Evolutionary conservation across 2,888 invertebrate genomes (phyloP).

Genomic region (Lepas anatifera): DNA sequence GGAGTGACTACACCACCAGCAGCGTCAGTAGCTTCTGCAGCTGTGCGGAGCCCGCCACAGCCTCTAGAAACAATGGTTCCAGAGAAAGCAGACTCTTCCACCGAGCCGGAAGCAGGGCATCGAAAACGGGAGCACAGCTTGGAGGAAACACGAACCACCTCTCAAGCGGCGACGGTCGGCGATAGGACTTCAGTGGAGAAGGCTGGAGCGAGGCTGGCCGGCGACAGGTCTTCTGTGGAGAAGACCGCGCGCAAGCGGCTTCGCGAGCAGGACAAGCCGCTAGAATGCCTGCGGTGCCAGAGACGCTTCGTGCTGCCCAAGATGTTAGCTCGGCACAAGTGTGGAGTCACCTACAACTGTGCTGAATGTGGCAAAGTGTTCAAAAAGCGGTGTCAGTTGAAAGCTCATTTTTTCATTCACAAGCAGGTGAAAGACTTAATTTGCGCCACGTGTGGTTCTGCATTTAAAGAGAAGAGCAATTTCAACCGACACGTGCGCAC

Average conservation of each 20-base stretch:
- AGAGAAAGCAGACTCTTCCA: no score
- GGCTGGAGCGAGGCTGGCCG: no score
- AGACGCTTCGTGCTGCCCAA: not conserved
- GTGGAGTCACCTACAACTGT: not conserved
- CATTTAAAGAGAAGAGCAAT: slow-evolving; percentile 8
- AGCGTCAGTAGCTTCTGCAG: no score
- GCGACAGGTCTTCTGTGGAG: not conserved
- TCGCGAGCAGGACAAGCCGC: not conserved
- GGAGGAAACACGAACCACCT: no score
- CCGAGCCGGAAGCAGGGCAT: no score
- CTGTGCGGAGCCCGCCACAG: no score
- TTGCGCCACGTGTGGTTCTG: not conserved
- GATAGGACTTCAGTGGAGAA: no score
- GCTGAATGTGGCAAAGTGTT: not conserved
- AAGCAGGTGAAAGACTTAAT: not conserved
- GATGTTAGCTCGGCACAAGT: not conserved
- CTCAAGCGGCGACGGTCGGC: no score
- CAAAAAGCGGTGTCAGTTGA: not conserved
- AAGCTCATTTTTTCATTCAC: not conserved
- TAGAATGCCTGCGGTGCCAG: not conserved
- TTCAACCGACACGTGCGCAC: slow-evolving; percentile 8
- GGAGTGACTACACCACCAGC: no score
- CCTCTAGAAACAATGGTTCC: no score
- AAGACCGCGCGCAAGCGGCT: not conserved
- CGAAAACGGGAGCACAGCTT: no score